Conservation (phyloP, 2,797 vertebrate genomes). For the Ctenochaetus hawaiiensis region DNA sequence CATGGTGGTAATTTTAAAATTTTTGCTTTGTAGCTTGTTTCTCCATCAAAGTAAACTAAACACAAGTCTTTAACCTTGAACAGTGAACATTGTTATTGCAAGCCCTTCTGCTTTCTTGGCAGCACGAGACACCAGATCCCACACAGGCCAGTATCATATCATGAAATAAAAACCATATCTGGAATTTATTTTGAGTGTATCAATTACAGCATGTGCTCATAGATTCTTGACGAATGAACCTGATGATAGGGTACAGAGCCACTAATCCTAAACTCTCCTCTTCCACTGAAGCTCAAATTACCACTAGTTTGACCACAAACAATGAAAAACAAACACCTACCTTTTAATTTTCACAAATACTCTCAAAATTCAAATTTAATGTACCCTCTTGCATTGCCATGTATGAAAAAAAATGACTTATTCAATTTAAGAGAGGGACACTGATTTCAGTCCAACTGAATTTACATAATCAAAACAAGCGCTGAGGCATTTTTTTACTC, state of each 20-base stretch:
- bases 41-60: constrained; percentile 1
- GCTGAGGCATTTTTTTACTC: constrained; percentile 32
- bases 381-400: constrained; percentile 19
- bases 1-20: background rate
- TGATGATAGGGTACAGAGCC: constrained; percentile 33
- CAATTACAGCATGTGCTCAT: constrained; percentile 45
- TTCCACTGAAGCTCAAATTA: constrained; percentile 44
- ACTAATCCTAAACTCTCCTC: constrained; percentile 49
- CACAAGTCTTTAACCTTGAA: constrained; percentile 17
- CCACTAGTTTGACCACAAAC: constrained; percentile 36
- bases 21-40: constrained; percentile 4
- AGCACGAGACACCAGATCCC: constrained; percentile 17
- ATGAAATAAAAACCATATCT: constrained; percentile 33
- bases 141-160: constrained; percentile 19
- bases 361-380: constrained; percentile 37
- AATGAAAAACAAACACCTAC: constrained; percentile 43
- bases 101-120: constrained; percentile 36
- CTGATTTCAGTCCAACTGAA: constrained; percentile 34
- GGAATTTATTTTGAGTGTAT: constrained; percentile 52
- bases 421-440: constrained; percentile 31
- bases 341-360: constrained; percentile 54
- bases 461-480: constrained; percentile 57
- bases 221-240: constrained; percentile 20
- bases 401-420: constrained; percentile 32
- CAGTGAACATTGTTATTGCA: constrained; percentile 17